Evolutionary conservation across 2,888 invertebrate species (phyloP).

Genomic region (Hyposoter didymator): DNA sequence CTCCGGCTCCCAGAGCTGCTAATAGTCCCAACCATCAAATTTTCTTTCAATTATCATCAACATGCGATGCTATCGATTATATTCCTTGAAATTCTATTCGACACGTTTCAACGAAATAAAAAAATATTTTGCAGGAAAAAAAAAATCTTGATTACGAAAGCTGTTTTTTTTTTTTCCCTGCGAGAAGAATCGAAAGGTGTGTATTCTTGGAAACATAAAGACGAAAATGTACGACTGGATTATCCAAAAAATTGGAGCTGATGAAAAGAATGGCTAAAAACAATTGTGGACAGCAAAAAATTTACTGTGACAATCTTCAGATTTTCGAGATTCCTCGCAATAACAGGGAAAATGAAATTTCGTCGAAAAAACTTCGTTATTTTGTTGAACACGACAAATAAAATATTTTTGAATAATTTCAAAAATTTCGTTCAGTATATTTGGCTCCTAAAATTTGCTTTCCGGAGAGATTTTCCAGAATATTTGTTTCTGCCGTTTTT

Average conservation of each 20-base stretch:
- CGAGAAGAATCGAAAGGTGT: no score
- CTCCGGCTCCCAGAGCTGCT: no score
- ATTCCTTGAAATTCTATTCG: neutral
- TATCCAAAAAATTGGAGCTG: neutral
- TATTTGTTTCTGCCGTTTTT: no score
- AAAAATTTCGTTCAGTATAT: no score
- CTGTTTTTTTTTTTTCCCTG: neutral
- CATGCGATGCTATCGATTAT: neutral
- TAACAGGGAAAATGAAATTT: no score
- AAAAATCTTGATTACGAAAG: neutral
- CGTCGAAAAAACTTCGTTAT: no score
- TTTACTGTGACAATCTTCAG: neutral
- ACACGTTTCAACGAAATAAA: neutral
- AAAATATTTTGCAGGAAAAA: neutral
- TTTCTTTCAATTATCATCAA: neutral
- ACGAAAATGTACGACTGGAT: no score
- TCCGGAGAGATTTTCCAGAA: no score
- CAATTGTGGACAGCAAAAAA: neutral
- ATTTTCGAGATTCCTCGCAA: neutral
- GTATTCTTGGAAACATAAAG: no score
- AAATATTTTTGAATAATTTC: no score
- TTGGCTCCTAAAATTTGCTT: no score
- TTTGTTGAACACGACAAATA: no score
- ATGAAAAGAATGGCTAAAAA: neutral
- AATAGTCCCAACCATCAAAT: slow-evolving; percentile 1